Evolutionary conservation across 2,888 invertebrate genomes (phyloP).

Genomic region (Morpho achilles): DNA sequence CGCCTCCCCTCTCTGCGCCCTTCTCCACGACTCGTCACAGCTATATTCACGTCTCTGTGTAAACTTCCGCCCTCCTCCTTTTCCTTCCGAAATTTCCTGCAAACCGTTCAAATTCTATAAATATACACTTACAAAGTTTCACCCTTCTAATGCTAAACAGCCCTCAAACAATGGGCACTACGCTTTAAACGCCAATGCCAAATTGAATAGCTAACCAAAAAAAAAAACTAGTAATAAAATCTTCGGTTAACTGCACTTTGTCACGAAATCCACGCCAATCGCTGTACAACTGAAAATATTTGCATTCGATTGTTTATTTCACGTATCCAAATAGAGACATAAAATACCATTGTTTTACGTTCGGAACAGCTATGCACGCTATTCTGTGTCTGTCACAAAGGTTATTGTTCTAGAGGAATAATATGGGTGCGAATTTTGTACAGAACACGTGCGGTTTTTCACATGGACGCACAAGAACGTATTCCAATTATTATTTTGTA

Average conservation of each 20-base stretch:
- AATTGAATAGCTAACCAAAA: conserved; percentile 39
- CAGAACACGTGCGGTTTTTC: neutral
- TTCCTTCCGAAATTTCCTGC: no score
- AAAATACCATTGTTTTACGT: conserved; percentile 20
- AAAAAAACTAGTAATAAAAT: conserved; percentile 43
- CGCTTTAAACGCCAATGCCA: neutral
- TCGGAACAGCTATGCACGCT: conserved; percentile 9
- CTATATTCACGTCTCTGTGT: no score
- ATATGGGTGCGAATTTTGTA: conserved; percentile 1
- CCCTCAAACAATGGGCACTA: no score
- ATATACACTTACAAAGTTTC: no score
- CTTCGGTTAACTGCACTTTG: conserved; percentile 42
- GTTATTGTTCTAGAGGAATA: conserved; percentile 8
- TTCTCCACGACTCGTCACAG: no score
- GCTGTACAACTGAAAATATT: conserved; percentile 27
- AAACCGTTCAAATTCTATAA: no score
- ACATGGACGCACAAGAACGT: neutral
- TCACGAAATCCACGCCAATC: conserved; percentile 50
- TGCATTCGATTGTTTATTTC: conserved; percentile 11
- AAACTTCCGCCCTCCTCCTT: no score
- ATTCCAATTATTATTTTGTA: no score
- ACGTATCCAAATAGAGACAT: conserved; percentile 20
- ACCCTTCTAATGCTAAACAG: no score
- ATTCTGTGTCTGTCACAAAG: conserved; percentile 8
- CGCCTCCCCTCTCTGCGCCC: no score